A percentile compares a stretch with the other conserved stretches of the same genome.
phyloP scores from a whole-genome alignment of 2,113 vertebrate genomes.

The Laticauda colubrina region DNA sequence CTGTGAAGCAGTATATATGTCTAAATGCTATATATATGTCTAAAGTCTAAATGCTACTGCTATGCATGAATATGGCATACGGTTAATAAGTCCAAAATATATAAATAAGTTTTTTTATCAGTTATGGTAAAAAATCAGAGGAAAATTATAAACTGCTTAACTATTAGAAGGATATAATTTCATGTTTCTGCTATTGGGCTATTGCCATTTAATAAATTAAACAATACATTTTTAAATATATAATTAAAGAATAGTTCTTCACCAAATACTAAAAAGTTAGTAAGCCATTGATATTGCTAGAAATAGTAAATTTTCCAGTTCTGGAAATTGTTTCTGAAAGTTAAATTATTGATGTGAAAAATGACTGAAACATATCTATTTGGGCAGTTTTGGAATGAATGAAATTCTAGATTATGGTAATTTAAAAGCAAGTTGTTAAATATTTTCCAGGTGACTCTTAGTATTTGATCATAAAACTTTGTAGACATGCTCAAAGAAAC shows the following conservation, averaged over 20 bases:
- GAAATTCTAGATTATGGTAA: too few species aligned
- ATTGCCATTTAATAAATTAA: neutral
- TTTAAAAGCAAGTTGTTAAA: too few species aligned
- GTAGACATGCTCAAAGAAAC: too few species aligned
- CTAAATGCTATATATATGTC: too few species aligned
- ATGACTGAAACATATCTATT: too few species aligned
- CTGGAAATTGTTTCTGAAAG: neutral
- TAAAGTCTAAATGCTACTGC: too few species aligned
- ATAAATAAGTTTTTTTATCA: neutral
- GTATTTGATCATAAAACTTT: neutral
- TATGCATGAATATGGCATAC: too few species aligned
- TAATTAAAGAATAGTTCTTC: neutral
- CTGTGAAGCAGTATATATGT: too few species aligned
- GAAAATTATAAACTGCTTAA: neutral
- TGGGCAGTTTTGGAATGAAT: too few species aligned
- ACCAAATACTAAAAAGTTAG: neutral
- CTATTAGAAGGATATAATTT: neutral
- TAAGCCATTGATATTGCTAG: neutral
- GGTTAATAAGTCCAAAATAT: neutral
- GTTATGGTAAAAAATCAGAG: too few species aligned
- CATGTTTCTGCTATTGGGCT: neutral
- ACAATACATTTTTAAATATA: neutral
- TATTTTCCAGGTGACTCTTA: too few species aligned
- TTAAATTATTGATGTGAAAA: neutral
- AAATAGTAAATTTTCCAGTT: neutral